Evolutionary conservation across 2,888 invertebrate genomes (phyloP), one percentile per base, ranked within the genome.

Genomic region (Harmothoe impar): DNA sequence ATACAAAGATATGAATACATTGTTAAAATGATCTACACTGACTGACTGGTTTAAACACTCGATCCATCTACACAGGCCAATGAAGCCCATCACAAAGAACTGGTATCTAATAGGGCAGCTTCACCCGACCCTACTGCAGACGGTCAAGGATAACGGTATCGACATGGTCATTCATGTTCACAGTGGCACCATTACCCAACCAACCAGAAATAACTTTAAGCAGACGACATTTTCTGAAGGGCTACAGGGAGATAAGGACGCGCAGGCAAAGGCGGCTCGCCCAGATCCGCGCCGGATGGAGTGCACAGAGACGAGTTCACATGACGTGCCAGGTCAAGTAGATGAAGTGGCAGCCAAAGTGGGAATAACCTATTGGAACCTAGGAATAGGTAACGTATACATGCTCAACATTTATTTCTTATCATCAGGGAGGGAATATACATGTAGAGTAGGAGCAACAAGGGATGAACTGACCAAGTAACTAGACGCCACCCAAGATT

Each of bases 81-180:
- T 84, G 84, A 84, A 84, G 33, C 84, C 84, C 17, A 84, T 84
- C 84, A 51, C 43, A 5, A 84, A 84, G n/a, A 84, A 84, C 51
- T 84, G 84, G 84, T 84, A 51, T 29, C 23, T 51, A 15, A 25
- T 84, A 0, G 84, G 43, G n/a, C n/a, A 51, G 51, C 84, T 84
- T 51, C 43, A 25, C 12, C 84, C 51, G 17, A 84, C 29, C 23
- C 84, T 33, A 25, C 25, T 84, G 10, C 15, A 84, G 29, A 1
- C 29, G 10, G 15, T 84, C 43, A 33, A 84, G 33, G 84, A 84
- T 10, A 84, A 84, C 43, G 84, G 51, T 43, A 84, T 84, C 33
- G 43, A 43, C 51, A 84, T 25, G 20, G 33, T 84, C 10, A 23
- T 84, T 10, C 20, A 29, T 33, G 43, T 84, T 23, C 84, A 25